Evolutionary conservation across 1,140 invertebrate genomes (phyloP).

Genomic region (Cyclina sinensis): DNA sequence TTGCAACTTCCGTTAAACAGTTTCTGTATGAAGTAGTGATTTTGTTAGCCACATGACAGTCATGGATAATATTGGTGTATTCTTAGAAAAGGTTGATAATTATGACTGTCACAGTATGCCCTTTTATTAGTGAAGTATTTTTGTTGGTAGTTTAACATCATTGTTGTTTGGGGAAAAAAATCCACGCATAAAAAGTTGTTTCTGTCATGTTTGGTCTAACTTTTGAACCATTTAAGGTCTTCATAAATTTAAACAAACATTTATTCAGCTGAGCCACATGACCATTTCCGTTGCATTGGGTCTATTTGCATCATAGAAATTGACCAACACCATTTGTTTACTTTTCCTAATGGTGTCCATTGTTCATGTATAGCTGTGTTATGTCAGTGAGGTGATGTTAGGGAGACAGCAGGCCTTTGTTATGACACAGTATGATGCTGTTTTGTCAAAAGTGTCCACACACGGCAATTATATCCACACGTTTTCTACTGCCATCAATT

Average conservation of each 20-base stretch:
- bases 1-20: too few species aligned
- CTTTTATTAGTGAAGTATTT: too few species aligned
- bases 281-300: slow-evolving; percentile 48
- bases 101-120: neutral
- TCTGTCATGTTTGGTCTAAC: too few species aligned
- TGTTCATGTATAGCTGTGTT: slow-evolving; percentile 38
- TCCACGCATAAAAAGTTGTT: too few species aligned
- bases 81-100: too few species aligned
- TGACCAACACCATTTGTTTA: slow-evolving; percentile 32
- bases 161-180: too few species aligned
- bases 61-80: too few species aligned
- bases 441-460: neutral
- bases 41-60: too few species aligned
- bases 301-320: slow-evolving; percentile 41
- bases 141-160: too few species aligned
- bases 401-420: slow-evolving; percentile 39
- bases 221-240: neutral
- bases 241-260: slow-evolving; percentile 41
- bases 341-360: slow-evolving; percentile 49
- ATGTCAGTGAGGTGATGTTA: slow-evolving; percentile 46
- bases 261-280: neutral
- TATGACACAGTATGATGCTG: slow-evolving; percentile 42
- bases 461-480: slow-evolving; percentile 24
- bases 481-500: neutral
- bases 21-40: too few species aligned